Base-by-base conservation (phyloP, 92 coral and sea anemone species). In the Parazoanthus swiftii region DNA sequence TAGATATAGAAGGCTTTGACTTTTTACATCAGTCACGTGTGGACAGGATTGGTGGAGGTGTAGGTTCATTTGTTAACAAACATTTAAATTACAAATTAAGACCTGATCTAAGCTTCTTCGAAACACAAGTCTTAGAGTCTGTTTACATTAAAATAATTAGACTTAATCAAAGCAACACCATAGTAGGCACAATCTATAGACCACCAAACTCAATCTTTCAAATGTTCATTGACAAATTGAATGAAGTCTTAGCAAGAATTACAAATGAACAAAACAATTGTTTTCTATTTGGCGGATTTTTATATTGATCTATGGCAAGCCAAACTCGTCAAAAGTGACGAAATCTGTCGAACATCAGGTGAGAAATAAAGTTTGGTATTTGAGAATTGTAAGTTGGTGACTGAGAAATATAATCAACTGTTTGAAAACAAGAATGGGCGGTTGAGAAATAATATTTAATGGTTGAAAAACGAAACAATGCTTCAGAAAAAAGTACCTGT, bases 111-210 rank as follows among this genome's bases (percentile, higher is more conserved):
- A 16, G 35, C n/a, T 4, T 88, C 16, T 67, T 79, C 25, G 86
- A 88, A 20, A 51, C 80, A n/a, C 51, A 77, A 77, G 54, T 66
- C 46, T 54, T 68, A 77, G 89, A 85, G 38, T 76, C 89, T 73
- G 85, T 89, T 76, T 89, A 85, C 65, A 75, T 89, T 85, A 89
- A 89, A 89, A 76, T 89, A 26, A 37, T 85, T 5, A 76, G 85
- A 23, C 85, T 85, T 23, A 76, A 89, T 25, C 77, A 85, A 85
- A 89, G 70, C 33, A 85, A 59, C 71, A 89, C 58, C 51, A 39
- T 84, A 21, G 68, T 84, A 67, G 91, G 88, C 10, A 38, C 66
- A 8, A 76, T 83, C 18, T 77, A 85, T 46, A 89, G 92, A 89
- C 89, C 89, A 26, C 93, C 68, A 86, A 73, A 73, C 77, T 73